phyloP scores from a whole-genome alignment of 2,888 invertebrate genomes.

The Drosophila picticornis region DNA sequence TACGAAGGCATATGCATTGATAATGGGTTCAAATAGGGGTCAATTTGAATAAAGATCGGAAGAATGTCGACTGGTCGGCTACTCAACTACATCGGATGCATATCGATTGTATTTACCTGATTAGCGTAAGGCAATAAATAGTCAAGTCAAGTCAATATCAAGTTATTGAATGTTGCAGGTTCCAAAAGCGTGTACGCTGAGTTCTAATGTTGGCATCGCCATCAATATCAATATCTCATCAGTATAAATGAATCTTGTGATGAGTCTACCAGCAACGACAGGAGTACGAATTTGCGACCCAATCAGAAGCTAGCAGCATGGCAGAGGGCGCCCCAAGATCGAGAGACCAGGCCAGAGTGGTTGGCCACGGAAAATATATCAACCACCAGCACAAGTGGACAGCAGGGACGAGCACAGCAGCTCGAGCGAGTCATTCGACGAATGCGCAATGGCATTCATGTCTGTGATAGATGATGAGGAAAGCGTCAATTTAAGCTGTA shows the following conservation, averaged over 20 bases:
- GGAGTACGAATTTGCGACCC: not conserved
- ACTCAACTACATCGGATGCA: not conserved
- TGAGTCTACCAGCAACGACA: not conserved
- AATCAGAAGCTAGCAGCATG: not conserved
- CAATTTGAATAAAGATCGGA: not conserved
- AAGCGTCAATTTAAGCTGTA: not conserved
- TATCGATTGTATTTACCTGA: not conserved
- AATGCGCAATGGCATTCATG: not conserved
- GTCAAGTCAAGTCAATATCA: not conserved
- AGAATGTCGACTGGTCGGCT: not conserved
- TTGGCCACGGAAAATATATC: not conserved
- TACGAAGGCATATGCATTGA: not conserved
- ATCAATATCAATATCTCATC: not conserved
- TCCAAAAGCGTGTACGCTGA: not conserved
- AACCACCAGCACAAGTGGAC: not conserved
- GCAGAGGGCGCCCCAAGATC: not conserved
- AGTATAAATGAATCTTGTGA: not conserved
- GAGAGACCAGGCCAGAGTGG: not conserved
- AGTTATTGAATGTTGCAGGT: not conserved
- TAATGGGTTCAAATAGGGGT: fast-evolving
- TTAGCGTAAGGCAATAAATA: not conserved
- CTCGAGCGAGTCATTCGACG: not conserved
- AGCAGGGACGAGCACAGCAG: not conserved
- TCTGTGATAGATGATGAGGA: not conserved
- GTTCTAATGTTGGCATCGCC: not conserved